These are phyloP conservation scores for Odontamblyopus lacepedii DNA, from an alignment of 2,797 vertebrate species.

Conservation along the genomic window DNA sequence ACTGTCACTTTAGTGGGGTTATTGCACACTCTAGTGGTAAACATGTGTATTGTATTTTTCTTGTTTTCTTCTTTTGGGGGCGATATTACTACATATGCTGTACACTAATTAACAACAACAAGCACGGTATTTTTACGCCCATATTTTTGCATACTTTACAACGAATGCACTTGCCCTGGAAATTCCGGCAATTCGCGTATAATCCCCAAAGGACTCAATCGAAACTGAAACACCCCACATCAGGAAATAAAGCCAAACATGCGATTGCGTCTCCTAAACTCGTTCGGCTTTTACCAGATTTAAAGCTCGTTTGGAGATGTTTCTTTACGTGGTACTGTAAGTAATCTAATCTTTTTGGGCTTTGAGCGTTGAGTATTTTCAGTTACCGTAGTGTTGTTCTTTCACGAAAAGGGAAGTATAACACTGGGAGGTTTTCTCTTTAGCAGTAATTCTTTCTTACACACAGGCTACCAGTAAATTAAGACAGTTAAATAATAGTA, in stretches of 20 bases:
- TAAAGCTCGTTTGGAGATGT: background rate
- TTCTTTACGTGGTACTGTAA: constrained; percentile 13
- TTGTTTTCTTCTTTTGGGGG: background rate
- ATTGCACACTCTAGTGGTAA: constrained; percentile 39
- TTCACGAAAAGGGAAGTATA: too few relatives aligned
- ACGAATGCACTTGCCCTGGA: too few relatives aligned
- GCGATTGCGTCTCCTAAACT: background rate
- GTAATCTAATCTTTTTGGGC: constrained; percentile 9
- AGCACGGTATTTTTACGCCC: background rate
- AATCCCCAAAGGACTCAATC: background rate
- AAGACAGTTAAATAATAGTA: too few relatives aligned
- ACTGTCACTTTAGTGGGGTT: constrained; percentile 16
- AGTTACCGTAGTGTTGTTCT: too few relatives aligned
- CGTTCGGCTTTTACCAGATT: background rate
- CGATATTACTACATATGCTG: background rate
- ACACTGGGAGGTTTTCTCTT: too few relatives aligned
- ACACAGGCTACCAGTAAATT: background rate
- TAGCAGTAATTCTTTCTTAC: too few relatives aligned
- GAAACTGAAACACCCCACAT: background rate
- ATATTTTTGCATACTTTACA: too few relatives aligned
- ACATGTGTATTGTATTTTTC: background rate
- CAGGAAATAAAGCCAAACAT: background rate
- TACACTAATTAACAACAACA: too few relatives aligned
- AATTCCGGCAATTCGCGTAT: background rate
- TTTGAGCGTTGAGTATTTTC: background rate